Base-by-base conservation (phyloP, 2,888 invertebrate genomes). In the Phaedon cochleariae region DNA sequence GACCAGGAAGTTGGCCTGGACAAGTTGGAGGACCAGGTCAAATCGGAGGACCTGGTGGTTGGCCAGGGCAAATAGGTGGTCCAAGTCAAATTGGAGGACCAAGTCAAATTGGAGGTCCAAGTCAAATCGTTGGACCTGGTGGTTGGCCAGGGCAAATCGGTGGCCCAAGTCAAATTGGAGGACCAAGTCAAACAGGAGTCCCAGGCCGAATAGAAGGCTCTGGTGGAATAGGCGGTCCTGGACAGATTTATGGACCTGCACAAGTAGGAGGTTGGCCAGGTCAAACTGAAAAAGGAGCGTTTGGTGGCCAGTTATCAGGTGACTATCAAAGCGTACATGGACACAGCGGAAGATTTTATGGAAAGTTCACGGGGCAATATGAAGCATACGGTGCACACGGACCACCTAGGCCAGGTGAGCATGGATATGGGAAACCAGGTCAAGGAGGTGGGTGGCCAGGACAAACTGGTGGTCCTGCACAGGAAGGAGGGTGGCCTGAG, bases 351-450 rank as follows among this genome's bases (percentile, higher is more conserved):
- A 65, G 69, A 64, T 79, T 79, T 71, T 72, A 73, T 21, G 79
- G 79, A 6, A 66, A 70, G 17, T 79, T 79, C 71, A 66, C 76
- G 5, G 79, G 78, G 6, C 72, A 73, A 60, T 78, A 76, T 62
- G 72, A 72, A 69, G 55, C 68, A n/a, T 52, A 41, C 41, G 67
- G 65, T 21, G 22, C 58, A 49, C 31, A 21, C 20, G 57, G 60
- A 22, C 55, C 62, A 21, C 63, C 58, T 29, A 34, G 22, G 21
- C 20, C 53, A 10, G 37, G 55, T 45, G 59, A 53, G 18, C 7
- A 37, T 20, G 63, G 64, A 17, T 53, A 26, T 64, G 62, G 65
- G 46, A 48, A 54, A 18, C 62, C 10, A 26, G 49, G 41, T 3
- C 18, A 10, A 26, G 65, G 59, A 59, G 54, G 53, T 34, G 51